Base-by-base conservation (phyloP, 2,888 invertebrate genomes). In the Pheosia tremula region DNA sequence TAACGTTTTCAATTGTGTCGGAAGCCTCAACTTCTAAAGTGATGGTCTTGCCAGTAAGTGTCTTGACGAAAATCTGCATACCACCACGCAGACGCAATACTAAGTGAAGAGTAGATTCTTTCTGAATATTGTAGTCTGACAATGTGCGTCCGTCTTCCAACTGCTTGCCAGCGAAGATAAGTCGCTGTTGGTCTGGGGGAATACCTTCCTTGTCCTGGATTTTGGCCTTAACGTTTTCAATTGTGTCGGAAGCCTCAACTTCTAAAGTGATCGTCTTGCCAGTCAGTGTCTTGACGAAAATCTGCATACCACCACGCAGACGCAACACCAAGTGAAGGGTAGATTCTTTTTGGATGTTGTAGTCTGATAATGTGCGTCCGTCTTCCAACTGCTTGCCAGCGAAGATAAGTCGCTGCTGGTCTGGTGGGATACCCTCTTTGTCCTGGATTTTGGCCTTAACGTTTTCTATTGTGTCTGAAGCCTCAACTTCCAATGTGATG, bases 221-320 rank as follows among this genome's bases (percentile, higher is more conserved):
- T 50, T 74, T 74, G 0, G 74, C 74, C 56, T 74, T 74, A 0
- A 74, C 74, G 0, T 74, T 74, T 13, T 74, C 74, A 0, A 74
- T 74, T 0, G 74, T 74, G 38, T 74, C 74, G 0, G 74, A 74
- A 0, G 74, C 45, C 0, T 74, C 74, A 0, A 74, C 74, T 8
- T 74, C 74, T 0, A 74, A 4, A 0, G 74, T 74, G 0, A 74
- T 74, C 0, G 74, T 74, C 0, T 74, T 74, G 0, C 74, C 74
- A 2, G 74, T 74, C 2, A 74, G 10, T 0, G 74, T 74, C 0
- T 74, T 74, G 0, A 74, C 74, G 0, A 74, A 74, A 36, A 74
- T 74, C 50, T 74, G 74, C 74, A 74, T 74, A 57, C 74, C 74
- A 49, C 74, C 74, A 37, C 74, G 66, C 0, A 74, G 68, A 67